Evolutionary conservation across 2,888 invertebrate genomes (phyloP), one percentile per base, ranked within the genome.

Genomic region (Spatulosminthurus flaviceps): DNA sequence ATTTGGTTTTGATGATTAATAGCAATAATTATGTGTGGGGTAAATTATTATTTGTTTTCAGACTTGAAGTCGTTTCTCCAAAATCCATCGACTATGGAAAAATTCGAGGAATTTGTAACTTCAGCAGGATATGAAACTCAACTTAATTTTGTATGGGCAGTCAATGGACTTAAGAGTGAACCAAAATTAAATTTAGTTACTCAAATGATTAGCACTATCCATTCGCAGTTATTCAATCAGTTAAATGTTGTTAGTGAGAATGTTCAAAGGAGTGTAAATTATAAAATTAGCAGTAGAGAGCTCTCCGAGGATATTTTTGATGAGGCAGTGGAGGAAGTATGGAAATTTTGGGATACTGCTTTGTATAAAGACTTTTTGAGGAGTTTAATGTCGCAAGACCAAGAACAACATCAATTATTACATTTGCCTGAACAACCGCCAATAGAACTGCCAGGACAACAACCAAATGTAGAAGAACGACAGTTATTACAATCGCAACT

Each of bases 251-350:
- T 51, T 51, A 78, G 78, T 43, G 78, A 78, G 13, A 66, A n/a
- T 41, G 67, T 78, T 5, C 60, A 66, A 51, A 11, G 16, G 16
- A 70, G 72, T 42, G 78, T 78, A 22, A 78, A 67, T n/a, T 66
- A 42, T 78, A 28, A 66, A 64, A 78, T 78, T 34, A 61, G 28
- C 1, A 78, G 41, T 64, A 24, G 73, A 64, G 73, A 78, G 11
- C 73, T 72, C 26, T 64, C 72, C 0, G 24, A 42, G 29, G 78
- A 78, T 34, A 73, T 78, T 60, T 81, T 79, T 77, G 79, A 81
- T 60, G 26, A 79, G 22, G 81, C 81, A 1, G 72, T 71, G 1
- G 72, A 81, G 26, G 79, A 79, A 77, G 77, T 81, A 1, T 67
- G 77, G 76, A 60, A 67, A 9, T 78, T 78, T 28, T 51, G 71